Evolutionary conservation across 2,113 vertebrate species (phyloP).

Genomic region (Bufo gargarizans): DNA sequence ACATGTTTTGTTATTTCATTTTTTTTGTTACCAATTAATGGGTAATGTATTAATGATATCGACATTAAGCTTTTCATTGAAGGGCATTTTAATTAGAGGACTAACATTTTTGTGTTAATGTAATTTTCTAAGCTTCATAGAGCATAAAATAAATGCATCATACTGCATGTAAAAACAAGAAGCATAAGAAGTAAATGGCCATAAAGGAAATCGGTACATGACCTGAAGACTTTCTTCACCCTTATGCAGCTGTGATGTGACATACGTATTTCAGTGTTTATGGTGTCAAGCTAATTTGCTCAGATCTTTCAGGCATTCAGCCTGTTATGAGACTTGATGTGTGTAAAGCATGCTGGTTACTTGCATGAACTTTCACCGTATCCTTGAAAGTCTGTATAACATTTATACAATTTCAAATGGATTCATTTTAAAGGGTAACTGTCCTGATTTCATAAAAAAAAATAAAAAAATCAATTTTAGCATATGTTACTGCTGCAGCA

Average conservation of each 20-base stretch:
- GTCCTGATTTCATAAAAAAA: too few relatives aligned
- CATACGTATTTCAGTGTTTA: not conserved
- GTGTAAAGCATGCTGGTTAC: not conserved
- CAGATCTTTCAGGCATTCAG: slow-evolving; percentile 13
- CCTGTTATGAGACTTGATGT: slow-evolving; percentile 1
- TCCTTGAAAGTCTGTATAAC: not conserved
- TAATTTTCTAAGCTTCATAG: not conserved
- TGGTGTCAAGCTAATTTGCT: slow-evolving; percentile 1
- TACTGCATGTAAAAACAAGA: not conserved
- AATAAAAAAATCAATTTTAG: too few relatives aligned
- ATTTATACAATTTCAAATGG: too few relatives aligned
- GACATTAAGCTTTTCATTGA: slow-evolving; percentile 10
- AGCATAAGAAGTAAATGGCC: not conserved
- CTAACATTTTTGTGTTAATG: not conserved
- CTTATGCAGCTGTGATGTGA: not conserved
- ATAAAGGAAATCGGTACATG: not conserved
- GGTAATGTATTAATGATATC: slow-evolving; percentile 4
- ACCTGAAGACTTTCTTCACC: not conserved
- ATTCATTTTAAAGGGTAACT: too few relatives aligned
- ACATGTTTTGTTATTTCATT: slow-evolving; percentile 54
- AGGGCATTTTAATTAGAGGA: not conserved
- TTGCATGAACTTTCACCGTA: not conserved
- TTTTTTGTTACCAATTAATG: slow-evolving; percentile 15
- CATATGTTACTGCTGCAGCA: too few relatives aligned
- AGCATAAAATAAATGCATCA: not conserved